Evolutionary conservation across 1,140 invertebrate genomes (phyloP), one percentile per base, ranked within the genome.

Genomic region (Cyclargus thomasi): DNA sequence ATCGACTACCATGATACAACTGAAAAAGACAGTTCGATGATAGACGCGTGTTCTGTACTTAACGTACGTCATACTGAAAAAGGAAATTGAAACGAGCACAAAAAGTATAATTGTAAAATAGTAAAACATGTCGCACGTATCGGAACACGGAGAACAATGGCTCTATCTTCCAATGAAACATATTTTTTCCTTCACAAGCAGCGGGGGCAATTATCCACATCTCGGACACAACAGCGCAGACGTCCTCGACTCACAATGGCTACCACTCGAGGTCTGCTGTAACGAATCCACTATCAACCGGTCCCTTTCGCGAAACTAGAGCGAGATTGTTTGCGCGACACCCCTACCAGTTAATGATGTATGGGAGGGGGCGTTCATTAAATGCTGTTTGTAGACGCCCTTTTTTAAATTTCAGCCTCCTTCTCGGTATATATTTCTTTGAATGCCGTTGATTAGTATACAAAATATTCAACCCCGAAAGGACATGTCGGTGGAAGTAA

Each of bases 241-340:
- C 82, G 82, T 83, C 70, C 86, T 88, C 80, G 73, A 85, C 67
- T 82, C 85, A 88, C 85, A 88, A 89, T 88, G 79, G 82, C 70
- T 74, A 74, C 73, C 84, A 83, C 86, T 89, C 80, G 80, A 85
- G 78, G 77, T 81, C 77, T 82, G 78, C 83, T 84, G 83, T 89
- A 88, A 90, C 87, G 85, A 88, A 86, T 86, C 80, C 81, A 82
- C 84, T 86, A 86, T 85, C 85, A 88, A 82, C 78, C 80, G 74
- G 79, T 82, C 82, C 85, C 83, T 84, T 82, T 78, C 76, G 79
- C 76, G 80, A 81, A 85, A 86, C 86, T 89, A 76, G 85, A 85
- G 70, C 83, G 83, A 79, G 84, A 82, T 86, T 88, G 85, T 88
- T 88, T 88, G 81, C 76, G 82, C 79, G 75, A 78, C 85, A 83